phyloP scores from a whole-genome alignment of 2,797 vertebrate genomes.

The Sebastiscus tertius region DNA sequence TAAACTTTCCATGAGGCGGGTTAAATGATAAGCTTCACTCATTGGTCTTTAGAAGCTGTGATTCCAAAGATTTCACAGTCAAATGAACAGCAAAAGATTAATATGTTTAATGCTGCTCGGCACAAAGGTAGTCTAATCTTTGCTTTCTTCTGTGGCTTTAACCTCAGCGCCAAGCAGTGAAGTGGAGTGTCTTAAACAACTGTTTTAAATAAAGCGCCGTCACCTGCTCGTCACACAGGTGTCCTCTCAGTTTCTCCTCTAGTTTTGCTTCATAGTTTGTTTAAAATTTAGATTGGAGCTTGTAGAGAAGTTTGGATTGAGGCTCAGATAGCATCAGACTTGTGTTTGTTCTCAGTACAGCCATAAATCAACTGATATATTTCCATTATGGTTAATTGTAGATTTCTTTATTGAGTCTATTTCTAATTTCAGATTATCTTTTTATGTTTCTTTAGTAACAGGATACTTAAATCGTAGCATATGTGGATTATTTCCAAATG shows the following conservation, averaged over 20 bases:
- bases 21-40: constrained; percentile 48
- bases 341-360: not conserved
- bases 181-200: constrained; percentile 77
- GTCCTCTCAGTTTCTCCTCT: constrained; percentile 74
- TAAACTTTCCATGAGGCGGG: constrained; percentile 27
- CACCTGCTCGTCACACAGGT: constrained; percentile 90
- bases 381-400: not conserved
- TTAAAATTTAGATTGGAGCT: constrained; percentile 70
- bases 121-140: constrained; percentile 91
- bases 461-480: not conserved
- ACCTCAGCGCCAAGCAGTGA: constrained; percentile 69
- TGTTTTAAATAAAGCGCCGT: constrained; percentile 67
- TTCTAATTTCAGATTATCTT: not conserved
- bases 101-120: constrained; percentile 91
- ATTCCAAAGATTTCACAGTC: constrained; percentile 95
- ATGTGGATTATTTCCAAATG: not conserved
- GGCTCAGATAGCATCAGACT: constrained; percentile 52
- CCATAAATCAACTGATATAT: not conserved
- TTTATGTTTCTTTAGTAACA: not conserved
- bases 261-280: constrained; percentile 79
- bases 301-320: constrained; percentile 72
- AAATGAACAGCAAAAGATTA: constrained; percentile 94
- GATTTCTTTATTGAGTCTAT: not conserved
- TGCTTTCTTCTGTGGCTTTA: constrained; percentile 86
- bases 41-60: constrained; percentile 79